Evolutionary conservation across 2,888 invertebrate genomes (phyloP).

Genomic region (Drosophila sordidapex): DNA sequence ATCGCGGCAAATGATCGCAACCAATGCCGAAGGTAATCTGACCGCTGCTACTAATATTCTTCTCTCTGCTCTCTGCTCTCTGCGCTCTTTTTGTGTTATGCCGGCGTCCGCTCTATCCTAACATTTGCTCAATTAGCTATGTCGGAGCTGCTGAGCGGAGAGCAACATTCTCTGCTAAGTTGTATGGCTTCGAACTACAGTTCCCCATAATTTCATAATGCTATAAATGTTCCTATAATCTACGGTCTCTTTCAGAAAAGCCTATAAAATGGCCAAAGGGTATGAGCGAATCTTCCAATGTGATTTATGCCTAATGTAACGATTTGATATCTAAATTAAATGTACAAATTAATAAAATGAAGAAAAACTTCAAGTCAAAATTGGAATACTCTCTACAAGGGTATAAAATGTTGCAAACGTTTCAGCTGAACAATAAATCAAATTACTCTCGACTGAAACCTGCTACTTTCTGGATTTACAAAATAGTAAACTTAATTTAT

Average conservation of each 20-base stretch:
- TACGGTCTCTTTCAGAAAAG: neutral
- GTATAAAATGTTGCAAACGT: neutral
- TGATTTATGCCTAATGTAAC: neutral
- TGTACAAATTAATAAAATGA: neutral
- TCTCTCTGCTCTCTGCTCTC: neutral
- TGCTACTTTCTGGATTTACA: neutral
- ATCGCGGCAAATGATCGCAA: slow-evolving; percentile 24
- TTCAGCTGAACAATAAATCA: neutral
- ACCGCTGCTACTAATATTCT: neutral
- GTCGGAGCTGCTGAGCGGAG: slow-evolving; percentile 3
- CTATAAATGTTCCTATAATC: neutral
- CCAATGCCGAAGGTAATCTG: neutral
- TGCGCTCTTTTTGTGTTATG: no score
- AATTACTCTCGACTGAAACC: neutral
- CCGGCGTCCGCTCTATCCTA: slow-evolving; percentile 6
- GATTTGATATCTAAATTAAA: neutral
- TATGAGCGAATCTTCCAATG: neutral
- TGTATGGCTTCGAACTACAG: neutral
- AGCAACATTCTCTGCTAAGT: neutral
- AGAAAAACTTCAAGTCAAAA: neutral
- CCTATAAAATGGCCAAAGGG: neutral
- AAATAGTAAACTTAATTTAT: neutral
- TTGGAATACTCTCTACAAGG: neutral
- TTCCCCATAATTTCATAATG: neutral
- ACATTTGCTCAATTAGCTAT: slow-evolving; percentile 24